Evolutionary conservation across 2,113 vertebrate genomes (phyloP).

Genomic region (Notothenia coriiceps): DNA sequence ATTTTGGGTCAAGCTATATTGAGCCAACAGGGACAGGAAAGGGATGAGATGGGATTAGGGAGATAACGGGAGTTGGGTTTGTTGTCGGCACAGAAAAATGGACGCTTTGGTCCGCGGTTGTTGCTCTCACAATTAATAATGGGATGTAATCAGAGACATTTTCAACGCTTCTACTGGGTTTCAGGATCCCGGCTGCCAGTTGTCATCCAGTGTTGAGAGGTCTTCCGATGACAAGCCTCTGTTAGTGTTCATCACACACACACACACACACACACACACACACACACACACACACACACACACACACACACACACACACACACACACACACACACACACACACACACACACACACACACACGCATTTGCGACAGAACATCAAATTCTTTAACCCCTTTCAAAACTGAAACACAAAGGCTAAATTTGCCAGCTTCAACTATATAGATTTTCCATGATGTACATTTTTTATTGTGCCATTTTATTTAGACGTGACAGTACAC

Average conservation of each 20-base stretch:
- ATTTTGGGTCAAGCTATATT: slow-evolving; percentile 65
- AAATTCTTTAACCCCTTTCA: neutral
- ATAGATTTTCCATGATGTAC: neutral
- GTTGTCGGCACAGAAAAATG: slow-evolving; percentile 49
- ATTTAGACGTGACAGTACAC: neutral
- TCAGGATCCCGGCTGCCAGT: slow-evolving; percentile 63
- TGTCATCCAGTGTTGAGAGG: slow-evolving; percentile 73
- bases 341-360: too few species aligned
- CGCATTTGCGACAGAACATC: neutral
- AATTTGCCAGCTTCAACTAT: neutral
- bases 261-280: slow-evolving; percentile 1
- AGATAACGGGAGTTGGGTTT: slow-evolving; percentile 68
- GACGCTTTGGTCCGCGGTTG: slow-evolving; percentile 41
- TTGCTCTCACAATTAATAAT: slow-evolving; percentile 75
- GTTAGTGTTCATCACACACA: neutral
- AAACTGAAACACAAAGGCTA: neutral
- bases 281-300: too few species aligned
- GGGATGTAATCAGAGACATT: slow-evolving; percentile 57
- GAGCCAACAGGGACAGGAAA: slow-evolving; percentile 70
- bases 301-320: slow-evolving; percentile 1
- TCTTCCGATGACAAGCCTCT: slow-evolving; percentile 43
- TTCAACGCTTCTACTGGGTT: slow-evolving; percentile 63
- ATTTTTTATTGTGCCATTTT: neutral
- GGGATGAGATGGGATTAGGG: slow-evolving; percentile 74
- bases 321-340: neutral